Evolutionary conservation across 1,140 invertebrate genomes (phyloP), one percentile per base, ranked within the genome.

Genomic region (Aphaenogaster rudis): DNA sequence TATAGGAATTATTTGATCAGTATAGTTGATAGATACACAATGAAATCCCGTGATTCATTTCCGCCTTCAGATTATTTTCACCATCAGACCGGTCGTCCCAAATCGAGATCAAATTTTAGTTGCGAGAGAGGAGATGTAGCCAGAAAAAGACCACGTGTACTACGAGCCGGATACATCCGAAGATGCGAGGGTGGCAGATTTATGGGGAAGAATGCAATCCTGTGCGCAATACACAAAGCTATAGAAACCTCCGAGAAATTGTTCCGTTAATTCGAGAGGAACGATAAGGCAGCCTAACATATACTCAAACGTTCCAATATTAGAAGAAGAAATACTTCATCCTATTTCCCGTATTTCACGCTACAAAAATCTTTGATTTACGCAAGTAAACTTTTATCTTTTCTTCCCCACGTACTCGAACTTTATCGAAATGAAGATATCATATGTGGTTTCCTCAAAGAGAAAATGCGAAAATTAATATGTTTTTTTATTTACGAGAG

Each of bases 231-330:
- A 50, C 15, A 81, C 5, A 66, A 64, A 42, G 36, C 50, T 61
- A 45, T 57, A 86, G 63, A 88, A 86, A 89, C 61, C 57, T 45
- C 69, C 61, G 59, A 90, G 88, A 94, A 92, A 94, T 93, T 87
- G 93, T 94, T 93, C 88, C 89, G 89, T 91, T 94, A 92, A 94
- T 94, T 93, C 90, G 82, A 64, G 84, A 81, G 88, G 90, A 94
- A 92, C 91, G 92, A 93, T 89, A 92, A 91, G 88, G 88, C 88
- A 92, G 36, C 9, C 9, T 39, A 54, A 54, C 7, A 42, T 54
- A 54, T 52, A 63, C 13, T 66, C 28, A 28, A 79, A 21, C 17
- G 42, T 64, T 64, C 11, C 1, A 42, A 50, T 64, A 77, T 33
- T 6, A 66, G 42, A 69, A 42, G 11, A 6, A 76, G 28, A 78